Conservation (phyloP, 1,140 invertebrate genomes). For the Ceratina calcarata region DNA sequence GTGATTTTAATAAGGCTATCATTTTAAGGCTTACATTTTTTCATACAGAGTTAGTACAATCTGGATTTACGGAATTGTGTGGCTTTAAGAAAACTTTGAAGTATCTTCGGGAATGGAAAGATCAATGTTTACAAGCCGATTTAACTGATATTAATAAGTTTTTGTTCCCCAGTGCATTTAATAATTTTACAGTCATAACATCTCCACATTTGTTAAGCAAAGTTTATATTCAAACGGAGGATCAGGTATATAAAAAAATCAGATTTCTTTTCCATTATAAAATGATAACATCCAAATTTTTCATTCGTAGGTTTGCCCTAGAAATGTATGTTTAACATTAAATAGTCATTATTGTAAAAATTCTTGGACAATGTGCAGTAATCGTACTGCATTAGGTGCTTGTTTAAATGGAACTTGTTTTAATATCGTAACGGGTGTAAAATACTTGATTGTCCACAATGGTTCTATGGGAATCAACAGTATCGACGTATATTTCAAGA, state of each 20-base stretch:
- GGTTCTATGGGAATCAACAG: constrained; percentile 81
- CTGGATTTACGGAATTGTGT: constrained; percentile 76
- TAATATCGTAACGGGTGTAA: constrained; percentile 80
- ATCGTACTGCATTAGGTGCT: constrained; percentile 50
- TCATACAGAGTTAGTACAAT: constrained; percentile 74
- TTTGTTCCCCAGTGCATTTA: constrained; percentile 72
- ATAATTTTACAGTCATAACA: constrained; percentile 74
- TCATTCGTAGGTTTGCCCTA: constrained; percentile 78
- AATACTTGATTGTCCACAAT: constrained; percentile 82
- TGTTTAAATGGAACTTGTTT: constrained; percentile 64
- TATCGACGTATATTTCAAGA: constrained; percentile 75
- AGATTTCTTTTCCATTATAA: not conserved
- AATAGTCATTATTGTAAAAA: constrained; percentile 75
- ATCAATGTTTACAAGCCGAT: constrained; percentile 75
- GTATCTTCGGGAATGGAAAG: constrained; percentile 78
- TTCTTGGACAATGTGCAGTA: constrained; percentile 69
- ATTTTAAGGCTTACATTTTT: not conserved
- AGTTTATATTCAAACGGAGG: constrained; percentile 29
- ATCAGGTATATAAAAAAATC: constrained; percentile 20
- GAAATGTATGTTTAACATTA: constrained; percentile 78
- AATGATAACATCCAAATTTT: constrained; percentile 43
- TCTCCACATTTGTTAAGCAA: constrained; percentile 71
- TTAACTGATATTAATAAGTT: constrained; percentile 71
- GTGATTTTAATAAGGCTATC: constrained; percentile 17
- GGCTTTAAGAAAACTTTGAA: constrained; percentile 72